phyloP scores from a whole-genome alignment of 2,113 vertebrate species.

The Papio anubis region DNA sequence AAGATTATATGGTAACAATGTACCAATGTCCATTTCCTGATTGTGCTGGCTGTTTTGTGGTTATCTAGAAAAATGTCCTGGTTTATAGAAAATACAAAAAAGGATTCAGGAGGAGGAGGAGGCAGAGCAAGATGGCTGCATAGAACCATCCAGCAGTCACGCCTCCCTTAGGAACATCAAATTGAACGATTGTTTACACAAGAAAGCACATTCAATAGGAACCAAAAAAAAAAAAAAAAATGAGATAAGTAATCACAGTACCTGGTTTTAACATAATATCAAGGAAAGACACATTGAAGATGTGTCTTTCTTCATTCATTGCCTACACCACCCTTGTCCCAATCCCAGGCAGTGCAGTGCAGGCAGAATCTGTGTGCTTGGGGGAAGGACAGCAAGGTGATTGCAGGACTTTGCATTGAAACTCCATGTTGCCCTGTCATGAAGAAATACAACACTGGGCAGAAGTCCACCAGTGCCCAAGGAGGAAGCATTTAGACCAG shows the following conservation, averaged over 20 bases:
- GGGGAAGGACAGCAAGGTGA: background rate
- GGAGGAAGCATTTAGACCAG: background rate
- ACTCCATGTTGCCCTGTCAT: background rate
- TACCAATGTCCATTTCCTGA: background rate
- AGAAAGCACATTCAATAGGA: background rate
- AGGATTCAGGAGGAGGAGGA: background rate
- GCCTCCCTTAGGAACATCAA: background rate
- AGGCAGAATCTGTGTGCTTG: background rate
- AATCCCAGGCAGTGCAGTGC: background rate
- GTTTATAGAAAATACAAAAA: background rate
- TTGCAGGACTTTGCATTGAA: background rate
- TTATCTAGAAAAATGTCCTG: background rate
- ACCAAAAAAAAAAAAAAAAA: background rate
- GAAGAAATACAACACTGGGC: background rate
- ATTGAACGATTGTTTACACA: background rate
- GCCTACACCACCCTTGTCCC: background rate
- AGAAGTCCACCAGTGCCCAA: background rate
- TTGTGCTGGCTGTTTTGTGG: background rate
- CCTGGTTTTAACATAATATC: background rate
- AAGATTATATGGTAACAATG: background rate
- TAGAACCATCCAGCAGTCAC: background rate
- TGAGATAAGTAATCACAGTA: background rate
- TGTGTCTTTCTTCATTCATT: background rate
- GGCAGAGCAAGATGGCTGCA: background rate
- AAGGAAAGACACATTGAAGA: background rate